Base-by-base conservation (phyloP, 2,113 vertebrate species). In the Odontophorus gujanensis region DNA sequence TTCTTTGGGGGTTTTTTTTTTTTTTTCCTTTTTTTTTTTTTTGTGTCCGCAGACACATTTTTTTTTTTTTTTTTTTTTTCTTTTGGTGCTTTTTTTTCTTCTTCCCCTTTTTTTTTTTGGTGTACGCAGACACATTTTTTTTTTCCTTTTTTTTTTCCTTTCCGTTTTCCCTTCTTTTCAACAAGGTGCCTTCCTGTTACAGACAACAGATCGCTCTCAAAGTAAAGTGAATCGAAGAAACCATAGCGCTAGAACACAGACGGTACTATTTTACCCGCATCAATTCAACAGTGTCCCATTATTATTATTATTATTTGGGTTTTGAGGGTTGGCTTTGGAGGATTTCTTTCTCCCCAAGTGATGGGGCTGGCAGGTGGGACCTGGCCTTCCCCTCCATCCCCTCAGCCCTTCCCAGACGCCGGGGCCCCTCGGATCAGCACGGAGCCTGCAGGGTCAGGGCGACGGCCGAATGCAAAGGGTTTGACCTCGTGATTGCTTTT, bases 211-310 rank as follows among this genome's bases (percentile, higher is more conserved):
- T 98, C 97, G 93, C 98, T 98, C 97, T 86, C 98, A 98, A 97
- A 98, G 98, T 98, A 98, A 98, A 98, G 97, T 98, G 97, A 98
- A 98, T 97, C 96, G 97, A 98, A 95, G 86, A 98, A 98, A 95
- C 81, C 97, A 95, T 98, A 98, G 97, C 90, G 4, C 79, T 92
- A 90, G 87, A 98, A 95, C 88, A 98, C 98, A 97, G 98, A 97
- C 97, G 98, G 98, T 98, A 98, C 97, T 97, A 97, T 98, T 91
- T 81, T 98, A 99, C 98, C 99, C 98, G 98, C 99, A 99, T 99
- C 97, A 97, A 97, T 96, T 81, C 79, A 92, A 83, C 72, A 95
- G 61, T 92, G 75, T 91, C 71, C 92, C 80, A 65, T 92, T 82
- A 32, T 45, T 25, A 28, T 69, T 90, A 50, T 48, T 24, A 48